Evolutionary conservation across 37 sponge, comb jelly and placozoan genomes (phyloP), one percentile per base, ranked within the genome.

Genomic region (Axinella damicornis): DNA sequence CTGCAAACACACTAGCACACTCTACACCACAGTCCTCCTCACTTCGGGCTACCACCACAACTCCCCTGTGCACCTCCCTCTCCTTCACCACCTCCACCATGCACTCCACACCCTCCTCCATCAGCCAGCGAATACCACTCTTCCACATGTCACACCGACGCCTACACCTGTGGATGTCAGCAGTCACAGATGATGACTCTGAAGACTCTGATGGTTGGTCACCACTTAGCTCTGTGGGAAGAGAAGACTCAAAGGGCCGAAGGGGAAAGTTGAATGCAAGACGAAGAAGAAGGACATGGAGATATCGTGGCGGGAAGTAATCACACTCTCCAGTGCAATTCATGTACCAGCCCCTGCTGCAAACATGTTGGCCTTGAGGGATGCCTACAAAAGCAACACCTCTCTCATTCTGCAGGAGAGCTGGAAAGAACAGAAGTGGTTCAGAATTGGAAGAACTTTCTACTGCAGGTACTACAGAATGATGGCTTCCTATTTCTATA

Each of bases 81-180:
- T 36, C 78, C 25, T 77, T 66, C n/a, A 74, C 66, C 25, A 85
- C 38, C 35, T 85, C 86, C n/a, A 85, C 78, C 30, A 28, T 24
- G 14, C 70, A 66, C 53, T 77, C 86, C 35, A 74, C 77, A 21
- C 86, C 86, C 35, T 68, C 35, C 57, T 70, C 66, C 57, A 54
- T 77, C 21, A 55, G n/a, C 86, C 86, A 85, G 30, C 77, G 77
- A 37, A 85, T 67, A 28, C 85, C 85, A 85, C 22, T 66, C 60
- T 76, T 85, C 86, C 86, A 85, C 70, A 77, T 56, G 20, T 1
- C 58, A 67, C 86, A 85, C 12, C 54, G 78, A 66, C 71, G 77
- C 16, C 55, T 53, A 55, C 2, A 18, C 18, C 14, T 21, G 21
- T 13, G 33, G 32, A 30, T 27, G 5, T 80, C 53, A 53, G 25